These are phyloP conservation scores for Luehdorfia chinensis DNA, from an alignment of 1,140 invertebrate genomes.

Conservation along the genomic window DNA sequence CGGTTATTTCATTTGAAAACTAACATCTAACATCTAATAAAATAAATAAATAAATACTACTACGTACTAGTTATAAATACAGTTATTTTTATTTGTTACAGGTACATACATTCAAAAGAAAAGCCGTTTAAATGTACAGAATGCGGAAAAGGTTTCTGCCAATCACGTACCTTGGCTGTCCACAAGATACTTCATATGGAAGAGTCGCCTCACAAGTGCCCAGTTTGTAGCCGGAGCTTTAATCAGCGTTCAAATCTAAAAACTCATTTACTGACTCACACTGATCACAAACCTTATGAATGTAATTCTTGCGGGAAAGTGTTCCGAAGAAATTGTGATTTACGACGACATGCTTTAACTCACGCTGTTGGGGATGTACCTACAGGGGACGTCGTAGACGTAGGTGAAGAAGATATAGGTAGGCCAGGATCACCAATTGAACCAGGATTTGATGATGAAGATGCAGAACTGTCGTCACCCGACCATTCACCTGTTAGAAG, in stretches of 20 bases:
- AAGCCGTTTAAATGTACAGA: slow-evolving; percentile 97
- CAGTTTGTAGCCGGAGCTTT: slow-evolving; percentile 91
- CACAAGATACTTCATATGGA: slow-evolving; percentile 95
- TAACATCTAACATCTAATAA: no score
- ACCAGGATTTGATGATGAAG: slow-evolving; percentile 78
- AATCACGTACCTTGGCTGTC: slow-evolving; percentile 94
- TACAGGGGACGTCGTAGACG: slow-evolving; percentile 82
- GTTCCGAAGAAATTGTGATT: slow-evolving; percentile 90
- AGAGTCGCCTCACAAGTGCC: slow-evolving; percentile 94
- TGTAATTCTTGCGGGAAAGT: slow-evolving; percentile 94
- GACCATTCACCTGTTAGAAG: slow-evolving; percentile 77
- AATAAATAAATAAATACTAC: no score
- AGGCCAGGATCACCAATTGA: slow-evolving; percentile 68
- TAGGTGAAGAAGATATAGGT: slow-evolving; percentile 80
- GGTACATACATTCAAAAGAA: slow-evolving; percentile 98
- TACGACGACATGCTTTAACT: slow-evolving; percentile 89
- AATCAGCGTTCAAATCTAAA: slow-evolving; percentile 95
- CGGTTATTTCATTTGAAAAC: no score
- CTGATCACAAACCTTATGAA: slow-evolving; percentile 96
- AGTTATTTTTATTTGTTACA: slow-evolving; percentile 70
- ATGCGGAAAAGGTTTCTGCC: slow-evolving; percentile 98
- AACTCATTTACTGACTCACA: slow-evolving; percentile 96
- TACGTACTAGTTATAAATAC: no score
- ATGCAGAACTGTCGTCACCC: slow-evolving; percentile 78
- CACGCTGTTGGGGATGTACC: slow-evolving; percentile 91